A percentile compares a stretch with the other conserved stretches of the same genome.
phyloP scores from a whole-genome alignment of 2,888 invertebrate species.

The Acanthacorydalis orientalis region DNA sequence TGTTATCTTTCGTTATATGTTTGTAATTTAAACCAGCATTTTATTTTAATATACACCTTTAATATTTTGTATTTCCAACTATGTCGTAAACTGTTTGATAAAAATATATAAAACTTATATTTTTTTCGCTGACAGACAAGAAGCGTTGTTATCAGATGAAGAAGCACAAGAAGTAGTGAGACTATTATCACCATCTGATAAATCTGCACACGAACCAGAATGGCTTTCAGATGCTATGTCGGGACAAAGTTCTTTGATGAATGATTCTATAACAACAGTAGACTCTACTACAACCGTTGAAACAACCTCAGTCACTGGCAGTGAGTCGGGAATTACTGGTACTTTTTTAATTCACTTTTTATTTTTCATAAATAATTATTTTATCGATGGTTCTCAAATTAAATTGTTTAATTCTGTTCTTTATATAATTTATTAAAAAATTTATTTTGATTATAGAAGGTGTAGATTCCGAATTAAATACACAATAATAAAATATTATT shows the following conservation, averaged over 20 bases:
- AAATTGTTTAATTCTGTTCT: no score
- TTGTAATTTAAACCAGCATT: no score
- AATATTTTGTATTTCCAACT: no score
- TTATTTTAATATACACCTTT: no score
- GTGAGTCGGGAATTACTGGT: slow-evolving; percentile 14
- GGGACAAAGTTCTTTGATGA: slow-evolving; percentile 26
- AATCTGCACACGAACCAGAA: slow-evolving; percentile 27
- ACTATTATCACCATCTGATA: slow-evolving; percentile 47
- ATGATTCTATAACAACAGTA: slow-evolving; percentile 26
- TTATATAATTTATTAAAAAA: no score
- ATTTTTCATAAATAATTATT: neutral
- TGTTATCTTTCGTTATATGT: no score
- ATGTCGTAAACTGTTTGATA: no score
- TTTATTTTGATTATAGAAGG: no score
- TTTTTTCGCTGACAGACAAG: slow-evolving; percentile 37
- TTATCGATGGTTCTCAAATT: no score
- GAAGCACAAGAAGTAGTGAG: slow-evolving; percentile 79
- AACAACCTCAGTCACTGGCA: slow-evolving; percentile 13
- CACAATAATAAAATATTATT: no score
- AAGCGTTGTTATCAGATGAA: slow-evolving; percentile 70
- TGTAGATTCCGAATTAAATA: no score
- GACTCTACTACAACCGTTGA: slow-evolving; percentile 24
- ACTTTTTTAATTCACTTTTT: neutral
- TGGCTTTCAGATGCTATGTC: slow-evolving; percentile 40
- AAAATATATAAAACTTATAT: no score